Evolutionary conservation across 2,888 invertebrate species (phyloP), one percentile per base, ranked within the genome.

Genomic region (Formica aserva): DNA sequence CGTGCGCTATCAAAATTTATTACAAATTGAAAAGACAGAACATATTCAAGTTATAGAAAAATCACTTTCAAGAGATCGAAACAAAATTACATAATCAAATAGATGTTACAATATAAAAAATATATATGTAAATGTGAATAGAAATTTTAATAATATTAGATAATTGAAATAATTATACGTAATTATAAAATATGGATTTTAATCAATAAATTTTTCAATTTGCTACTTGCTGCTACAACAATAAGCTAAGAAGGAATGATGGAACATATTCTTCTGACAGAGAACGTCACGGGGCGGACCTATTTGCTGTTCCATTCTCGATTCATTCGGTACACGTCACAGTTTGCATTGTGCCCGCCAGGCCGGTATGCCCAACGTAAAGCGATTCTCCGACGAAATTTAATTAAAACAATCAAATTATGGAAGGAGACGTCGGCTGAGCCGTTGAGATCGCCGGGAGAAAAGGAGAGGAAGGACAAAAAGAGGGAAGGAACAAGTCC

Each of bases 361-460:
- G 92, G 91, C 92, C 91, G 91, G 92, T 92, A 91, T 93, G 93
- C 94, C 94, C 94, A 92, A 92, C 93, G 94, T 93, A 93, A 94
- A 94, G 92, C 92, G 94, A 94, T 94, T 94, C 93, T 90, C 92
- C 91, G 92, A 89, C 92, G 91, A 95, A 94, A 95, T 94, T 95
- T 95, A 95, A 95, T 95, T 94, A 95, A 95, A 95, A 95, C 94
- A 95, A 94, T 95, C 94, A 95, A 95, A 94, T 95, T 95, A 95
- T 94, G 93, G 94, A 92, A 93, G 93, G 92, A 94, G 92, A 91
- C 91, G 91, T 92, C 92, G 93, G 92, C 92, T 93, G 92, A 92
- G 92, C 91, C 92, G 91, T 91, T 90, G 92, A 89, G 91, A 89
- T 90, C 87, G 87, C 84, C 87, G 84, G 66, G 85, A 82, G 85